phyloP scores from a whole-genome alignment of 1,140 invertebrate genomes.

The Drosophila nigrodunni region DNA sequence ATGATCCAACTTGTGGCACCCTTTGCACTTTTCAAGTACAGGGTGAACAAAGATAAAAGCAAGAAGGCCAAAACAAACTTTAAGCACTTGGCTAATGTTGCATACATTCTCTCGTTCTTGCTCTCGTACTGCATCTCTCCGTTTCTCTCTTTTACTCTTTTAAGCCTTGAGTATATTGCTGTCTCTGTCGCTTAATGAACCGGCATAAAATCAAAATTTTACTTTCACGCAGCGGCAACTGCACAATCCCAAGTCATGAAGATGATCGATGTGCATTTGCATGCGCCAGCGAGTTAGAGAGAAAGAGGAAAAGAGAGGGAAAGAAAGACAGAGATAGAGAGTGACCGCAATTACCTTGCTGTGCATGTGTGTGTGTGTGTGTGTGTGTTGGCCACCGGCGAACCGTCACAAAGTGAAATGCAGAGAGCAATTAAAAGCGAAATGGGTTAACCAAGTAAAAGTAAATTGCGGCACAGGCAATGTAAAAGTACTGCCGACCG shows the following conservation, averaged over 20 bases:
- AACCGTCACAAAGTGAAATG: slow-evolving; percentile 66
- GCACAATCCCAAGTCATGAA: slow-evolving; percentile 70
- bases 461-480: slow-evolving; percentile 64
- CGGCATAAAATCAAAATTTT: slow-evolving; percentile 73
- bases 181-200: slow-evolving; percentile 31
- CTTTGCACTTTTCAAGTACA: no score
- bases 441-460: slow-evolving; percentile 78
- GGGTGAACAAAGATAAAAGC: slow-evolving; percentile 32
- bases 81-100: slow-evolving; percentile 21
- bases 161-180: background rate
- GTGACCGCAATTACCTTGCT: slow-evolving; percentile 64
- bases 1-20: no score
- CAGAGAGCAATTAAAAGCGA: slow-evolving; percentile 76
- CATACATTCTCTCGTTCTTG: slow-evolving; percentile 2
- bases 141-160: background rate
- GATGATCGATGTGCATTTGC: slow-evolving; percentile 81
- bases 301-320: slow-evolving; percentile 19
- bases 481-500: slow-evolving; percentile 7
- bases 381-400: slow-evolving; percentile 26
- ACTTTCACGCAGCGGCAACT: slow-evolving; percentile 72
- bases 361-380: slow-evolving; percentile 14
- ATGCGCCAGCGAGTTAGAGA: slow-evolving; percentile 41
- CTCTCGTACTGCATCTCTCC: slow-evolving; percentile 1
- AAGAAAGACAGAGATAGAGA: slow-evolving; percentile 7
- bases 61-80: slow-evolving; percentile 28